Base-by-base conservation (phyloP, 2,888 invertebrate species). In the Pachliopta kotzebuea region DNA sequence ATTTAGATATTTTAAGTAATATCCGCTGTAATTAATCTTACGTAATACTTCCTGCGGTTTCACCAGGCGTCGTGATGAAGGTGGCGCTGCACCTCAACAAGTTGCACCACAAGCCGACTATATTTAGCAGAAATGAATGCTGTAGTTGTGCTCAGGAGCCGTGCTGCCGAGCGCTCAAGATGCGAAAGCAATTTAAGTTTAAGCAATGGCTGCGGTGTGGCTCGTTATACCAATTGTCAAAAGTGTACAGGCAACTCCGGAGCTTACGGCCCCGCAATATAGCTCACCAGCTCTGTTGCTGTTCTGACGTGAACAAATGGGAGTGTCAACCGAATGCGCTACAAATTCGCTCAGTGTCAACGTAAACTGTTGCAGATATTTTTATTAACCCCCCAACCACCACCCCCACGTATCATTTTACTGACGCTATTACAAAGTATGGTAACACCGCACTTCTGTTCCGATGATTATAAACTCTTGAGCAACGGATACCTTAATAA, bases 171-270 rank as follows among this genome's bases (percentile, higher is more conserved):
- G 69, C 67, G 70, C 68, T 72, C 72, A 75, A 75, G 74, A 71
- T 67, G 69, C 69, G 69, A 71, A 79, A 81, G 78, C 79, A 85
- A 84, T 86, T 83, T 81, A 85, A 83, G 79, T 84, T 85, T 75
- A 77, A 81, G 83, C 83, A 84, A 83, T 82, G 75, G 79, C 70
- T 69, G 70, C 68, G 75, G 74, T 72, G 71, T 72, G 69, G 67
- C 69, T 65, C 62, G 70, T 70, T 68, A 69, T 70, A 68, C 65
- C 70, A 68, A 66, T 69, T 69, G 71, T 70, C 68, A 68, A 62
- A 66, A 56, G 26, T 61, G 60, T 56, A 42, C 67, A 62, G 6
- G 55, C 68, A 66, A 72, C 61, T 71, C 67, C 64, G 57, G 61
- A 58, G 58, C 60, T 65, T 69, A 62, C 53, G 21, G 57, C 31